Conservation (phyloP, 2,888 invertebrate genomes). For the Cephus pulcher region DNA sequence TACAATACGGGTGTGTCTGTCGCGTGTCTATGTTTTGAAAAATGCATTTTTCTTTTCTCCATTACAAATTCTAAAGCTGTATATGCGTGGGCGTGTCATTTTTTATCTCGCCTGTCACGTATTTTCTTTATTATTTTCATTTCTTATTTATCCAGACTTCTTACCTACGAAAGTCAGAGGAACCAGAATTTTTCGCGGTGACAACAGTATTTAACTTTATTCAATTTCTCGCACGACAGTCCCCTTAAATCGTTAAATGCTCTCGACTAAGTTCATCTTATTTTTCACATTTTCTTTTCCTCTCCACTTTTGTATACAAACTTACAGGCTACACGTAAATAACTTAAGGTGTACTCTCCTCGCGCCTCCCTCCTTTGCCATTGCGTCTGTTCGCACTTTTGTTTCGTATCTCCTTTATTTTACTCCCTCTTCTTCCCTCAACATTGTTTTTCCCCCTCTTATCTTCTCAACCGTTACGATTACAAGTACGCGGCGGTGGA, state of each 20-base stretch:
- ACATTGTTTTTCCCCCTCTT: not conserved
- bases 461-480: conserved; percentile 41
- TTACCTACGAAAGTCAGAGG: too few relatives aligned
- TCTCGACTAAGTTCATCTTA: conserved; percentile 30
- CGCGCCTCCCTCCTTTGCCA: too few relatives aligned
- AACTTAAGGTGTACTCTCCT: conserved; percentile 56
- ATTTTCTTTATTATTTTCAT: conserved; percentile 21
- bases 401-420: conserved; percentile 23
- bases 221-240: conserved; percentile 12
- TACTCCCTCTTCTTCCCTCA: not conserved
- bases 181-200: too few relatives aligned
- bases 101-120: not conserved
- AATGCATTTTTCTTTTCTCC: not conserved
- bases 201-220: not conserved
- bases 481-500: conserved; percentile 63
- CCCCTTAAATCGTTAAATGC: conserved; percentile 10
- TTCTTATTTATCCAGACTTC: too few relatives aligned
- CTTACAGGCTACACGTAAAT: conserved; percentile 56
- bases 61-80: conserved; percentile 48
- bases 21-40: not conserved
- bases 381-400: too few relatives aligned
- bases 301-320: conserved; percentile 63
- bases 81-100: conserved; percentile 24
- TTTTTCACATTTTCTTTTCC: conserved; percentile 19
- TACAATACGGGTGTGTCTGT: too few relatives aligned